Conservation (phyloP, 53 echinoderm and acorn worm genomes). For the Apostichopus leukothele region DNA sequence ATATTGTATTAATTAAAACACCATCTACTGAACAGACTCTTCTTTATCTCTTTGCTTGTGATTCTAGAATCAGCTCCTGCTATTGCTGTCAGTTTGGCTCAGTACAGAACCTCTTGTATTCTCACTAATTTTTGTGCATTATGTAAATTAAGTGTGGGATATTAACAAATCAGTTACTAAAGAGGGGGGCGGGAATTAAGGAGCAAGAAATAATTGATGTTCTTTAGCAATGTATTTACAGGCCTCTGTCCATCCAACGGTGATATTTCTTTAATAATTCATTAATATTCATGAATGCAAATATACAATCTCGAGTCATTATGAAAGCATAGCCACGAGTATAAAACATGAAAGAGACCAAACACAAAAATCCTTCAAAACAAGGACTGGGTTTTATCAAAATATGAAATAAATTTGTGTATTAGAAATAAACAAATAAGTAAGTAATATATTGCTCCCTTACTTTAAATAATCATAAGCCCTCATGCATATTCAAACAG, state of each 20-base stretch:
- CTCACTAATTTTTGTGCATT: too few species aligned
- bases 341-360: conserved; percentile 43
- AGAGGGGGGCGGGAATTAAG: background rate
- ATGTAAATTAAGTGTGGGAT: too few species aligned
- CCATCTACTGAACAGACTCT: too few species aligned
- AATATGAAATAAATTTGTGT: conserved; percentile 25
- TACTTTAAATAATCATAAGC: background rate
- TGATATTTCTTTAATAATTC: conserved; percentile 9
- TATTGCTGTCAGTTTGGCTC: too few species aligned
- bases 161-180: too few species aligned
- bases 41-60: too few species aligned
- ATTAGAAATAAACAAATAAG: background rate
- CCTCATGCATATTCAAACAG: conserved; percentile 21
- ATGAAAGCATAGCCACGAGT: conserved; percentile 42
- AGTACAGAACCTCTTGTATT: too few species aligned
- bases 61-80: too few species aligned
- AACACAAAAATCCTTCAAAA: conserved; percentile 28
- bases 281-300: conserved; percentile 45
- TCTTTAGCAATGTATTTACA: conserved; percentile 45
- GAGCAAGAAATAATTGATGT: background rate
- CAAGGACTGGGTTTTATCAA: conserved; percentile 25
- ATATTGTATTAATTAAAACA: too few species aligned
- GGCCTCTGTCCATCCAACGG: conserved; percentile 22
- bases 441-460: background rate
- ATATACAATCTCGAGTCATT: conserved; percentile 44